These are phyloP conservation scores for Holotrichia oblita DNA, from an alignment of 1,140 invertebrate genomes.

Conservation along the genomic window DNA sequence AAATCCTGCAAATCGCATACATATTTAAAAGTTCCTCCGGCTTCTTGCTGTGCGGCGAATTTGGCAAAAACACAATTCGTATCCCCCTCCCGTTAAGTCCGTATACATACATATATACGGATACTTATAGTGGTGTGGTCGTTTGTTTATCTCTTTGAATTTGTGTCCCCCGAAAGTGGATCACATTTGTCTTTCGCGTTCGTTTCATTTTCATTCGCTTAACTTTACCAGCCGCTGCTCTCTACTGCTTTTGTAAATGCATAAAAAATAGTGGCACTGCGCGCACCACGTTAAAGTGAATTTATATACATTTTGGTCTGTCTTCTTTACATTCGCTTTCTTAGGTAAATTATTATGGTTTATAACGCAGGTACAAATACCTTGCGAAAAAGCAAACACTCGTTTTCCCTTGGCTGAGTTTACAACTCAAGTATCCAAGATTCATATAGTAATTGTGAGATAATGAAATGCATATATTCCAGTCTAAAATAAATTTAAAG, in stretches of 20 bases:
- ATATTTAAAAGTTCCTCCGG: conserved; percentile 40
- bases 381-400: too few relatives aligned
- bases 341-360: background rate
- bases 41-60: conserved; percentile 16
- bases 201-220: conserved; percentile 31
- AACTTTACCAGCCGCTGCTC: background rate
- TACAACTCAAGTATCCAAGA: too few relatives aligned
- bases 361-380: too few relatives aligned
- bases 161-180: conserved; percentile 7
- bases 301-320: background rate
- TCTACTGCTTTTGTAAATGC: background rate
- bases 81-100: conserved; percentile 2
- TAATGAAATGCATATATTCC: too few relatives aligned
- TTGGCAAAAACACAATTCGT: conserved; percentile 17
- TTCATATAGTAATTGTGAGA: too few relatives aligned
- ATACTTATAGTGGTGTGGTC: conserved; percentile 28
- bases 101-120: conserved; percentile 11
- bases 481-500: too few relatives aligned
- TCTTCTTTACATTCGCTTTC: background rate
- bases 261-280: background rate
- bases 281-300: background rate
- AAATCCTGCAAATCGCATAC: conserved; percentile 43
- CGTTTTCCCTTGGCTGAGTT: too few relatives aligned
- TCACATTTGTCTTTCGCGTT: conserved; percentile 15
- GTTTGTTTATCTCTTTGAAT: conserved; percentile 37